Percentiles rank a stretch among this genome's conserved stretches.
Conservation (phyloP, 1,140 invertebrate species). For the Magallana angulata region DNA sequence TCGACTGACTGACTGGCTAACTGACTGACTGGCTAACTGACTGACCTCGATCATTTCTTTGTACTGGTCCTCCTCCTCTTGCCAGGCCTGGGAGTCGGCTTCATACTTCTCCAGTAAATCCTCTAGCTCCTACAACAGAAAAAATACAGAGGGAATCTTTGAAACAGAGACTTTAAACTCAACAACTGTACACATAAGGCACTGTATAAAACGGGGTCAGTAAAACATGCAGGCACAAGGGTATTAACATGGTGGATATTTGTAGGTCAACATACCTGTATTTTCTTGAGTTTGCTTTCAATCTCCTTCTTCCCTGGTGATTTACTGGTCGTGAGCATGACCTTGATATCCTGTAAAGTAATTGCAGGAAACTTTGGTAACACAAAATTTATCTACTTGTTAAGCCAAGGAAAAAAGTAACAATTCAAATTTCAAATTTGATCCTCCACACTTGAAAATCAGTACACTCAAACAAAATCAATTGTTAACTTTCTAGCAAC, state of each 20-base stretch:
- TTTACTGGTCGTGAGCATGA: conserved; percentile 37
- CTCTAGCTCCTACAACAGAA: conserved; percentile 79
- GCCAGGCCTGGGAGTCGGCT: conserved; percentile 60
- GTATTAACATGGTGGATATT: not conserved
- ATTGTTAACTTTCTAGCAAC: too few relatives aligned
- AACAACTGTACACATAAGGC: not conserved
- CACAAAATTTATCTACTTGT: not conserved
- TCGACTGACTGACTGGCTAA: too few relatives aligned
- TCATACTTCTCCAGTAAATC: conserved; percentile 78
- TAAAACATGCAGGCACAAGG: too few relatives aligned
- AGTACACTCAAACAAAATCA: too few relatives aligned
- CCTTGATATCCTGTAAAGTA: conserved; percentile 22
- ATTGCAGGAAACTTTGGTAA: not conserved
- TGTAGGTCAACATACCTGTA: not conserved
- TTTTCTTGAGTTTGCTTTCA: conserved; percentile 22
- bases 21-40: too few relatives aligned
- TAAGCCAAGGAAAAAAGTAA: not conserved
- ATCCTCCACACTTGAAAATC: too few relatives aligned
- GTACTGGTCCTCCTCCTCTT: conserved; percentile 71
- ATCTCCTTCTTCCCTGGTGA: conserved; percentile 44
- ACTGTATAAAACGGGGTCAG: too few relatives aligned
- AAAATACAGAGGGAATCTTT: not conserved
- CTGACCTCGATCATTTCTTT: conserved; percentile 67
- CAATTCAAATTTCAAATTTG: too few relatives aligned
- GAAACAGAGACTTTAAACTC: not conserved